These are phyloP conservation scores for Colius striatus DNA, from an alignment of 2,113 vertebrate species.

Conservation along the genomic window DNA sequence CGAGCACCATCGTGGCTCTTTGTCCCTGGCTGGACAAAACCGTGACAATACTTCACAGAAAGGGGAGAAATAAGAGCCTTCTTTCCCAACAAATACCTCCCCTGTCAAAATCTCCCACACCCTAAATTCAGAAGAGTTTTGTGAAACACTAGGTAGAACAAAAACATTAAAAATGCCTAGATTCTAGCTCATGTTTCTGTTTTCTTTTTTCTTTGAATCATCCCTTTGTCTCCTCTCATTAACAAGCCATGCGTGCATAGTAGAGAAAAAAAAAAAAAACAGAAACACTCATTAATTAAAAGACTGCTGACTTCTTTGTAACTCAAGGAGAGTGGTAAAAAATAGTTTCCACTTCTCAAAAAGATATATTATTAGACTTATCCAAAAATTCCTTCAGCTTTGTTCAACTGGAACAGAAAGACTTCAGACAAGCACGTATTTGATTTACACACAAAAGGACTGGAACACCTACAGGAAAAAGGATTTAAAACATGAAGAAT, in stretches of 20 bases:
- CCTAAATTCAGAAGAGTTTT: background rate
- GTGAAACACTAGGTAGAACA: background rate
- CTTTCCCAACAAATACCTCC: background rate
- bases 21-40: no score
- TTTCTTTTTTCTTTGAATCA: background rate
- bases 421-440: background rate
- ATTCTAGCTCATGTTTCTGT: background rate
- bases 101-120: background rate
- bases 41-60: background rate
- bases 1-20: no score
- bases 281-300: background rate
- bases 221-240: background rate
- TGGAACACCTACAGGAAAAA: background rate
- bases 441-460: background rate
- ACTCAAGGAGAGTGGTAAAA: background rate
- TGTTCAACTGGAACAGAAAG: background rate
- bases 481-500: background rate
- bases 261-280: background rate
- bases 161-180: background rate
- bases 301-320: background rate
- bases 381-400: background rate
- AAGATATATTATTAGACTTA: background rate
- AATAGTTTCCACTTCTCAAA: background rate
- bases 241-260: background rate
- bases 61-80: background rate